These are phyloP conservation scores for Sturmia bella DNA, from an alignment of 2,888 invertebrate genomes.

Conservation along the genomic window DNA sequence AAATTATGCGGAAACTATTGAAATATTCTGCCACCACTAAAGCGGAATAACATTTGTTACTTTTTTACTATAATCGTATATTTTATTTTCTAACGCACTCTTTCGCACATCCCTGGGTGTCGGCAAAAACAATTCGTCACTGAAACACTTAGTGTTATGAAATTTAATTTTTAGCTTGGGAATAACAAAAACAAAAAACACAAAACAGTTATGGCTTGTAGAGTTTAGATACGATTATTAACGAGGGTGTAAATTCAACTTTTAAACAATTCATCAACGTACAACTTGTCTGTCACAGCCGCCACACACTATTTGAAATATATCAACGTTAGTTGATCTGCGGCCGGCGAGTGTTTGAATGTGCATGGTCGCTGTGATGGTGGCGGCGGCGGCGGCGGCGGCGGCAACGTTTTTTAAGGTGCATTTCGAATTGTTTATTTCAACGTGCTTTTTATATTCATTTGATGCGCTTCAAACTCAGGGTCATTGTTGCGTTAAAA, in stretches of 20 bases:
- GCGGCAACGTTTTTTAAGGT: not conserved
- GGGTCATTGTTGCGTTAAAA: slow-evolving; percentile 66
- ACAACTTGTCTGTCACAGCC: slow-evolving; percentile 63
- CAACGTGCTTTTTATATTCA: slow-evolving; percentile 46
- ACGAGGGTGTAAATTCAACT: slow-evolving; percentile 55
- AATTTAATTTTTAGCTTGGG: slow-evolving; percentile 57
- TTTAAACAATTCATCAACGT: slow-evolving; percentile 67
- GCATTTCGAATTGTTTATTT: slow-evolving; percentile 12
- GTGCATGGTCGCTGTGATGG: not conserved
- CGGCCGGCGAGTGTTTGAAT: not conserved
- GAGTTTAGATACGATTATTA: not conserved
- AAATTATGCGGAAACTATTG: slow-evolving; percentile 58
- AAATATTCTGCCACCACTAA: slow-evolving; percentile 50
- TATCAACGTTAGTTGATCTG: slow-evolving; percentile 57
- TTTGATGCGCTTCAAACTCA: slow-evolving; percentile 64
- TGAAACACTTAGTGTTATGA: slow-evolving; percentile 64
- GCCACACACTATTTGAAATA: slow-evolving; percentile 55
- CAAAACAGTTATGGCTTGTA: slow-evolving; percentile 35
- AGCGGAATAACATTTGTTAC: slow-evolving; percentile 5
- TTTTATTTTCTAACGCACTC: slow-evolving; percentile 19
- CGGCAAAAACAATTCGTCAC: slow-evolving; percentile 66
- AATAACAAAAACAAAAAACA: too few relatives aligned
- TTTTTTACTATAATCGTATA: not conserved
- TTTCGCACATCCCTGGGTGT: slow-evolving; percentile 33
- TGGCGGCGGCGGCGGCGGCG: not conserved